A percentile compares a stretch with the other conserved stretches of the same genome.
phyloP scores from a whole-genome alignment of 1,140 invertebrate genomes.

The Drosophila sechellia region DNA sequence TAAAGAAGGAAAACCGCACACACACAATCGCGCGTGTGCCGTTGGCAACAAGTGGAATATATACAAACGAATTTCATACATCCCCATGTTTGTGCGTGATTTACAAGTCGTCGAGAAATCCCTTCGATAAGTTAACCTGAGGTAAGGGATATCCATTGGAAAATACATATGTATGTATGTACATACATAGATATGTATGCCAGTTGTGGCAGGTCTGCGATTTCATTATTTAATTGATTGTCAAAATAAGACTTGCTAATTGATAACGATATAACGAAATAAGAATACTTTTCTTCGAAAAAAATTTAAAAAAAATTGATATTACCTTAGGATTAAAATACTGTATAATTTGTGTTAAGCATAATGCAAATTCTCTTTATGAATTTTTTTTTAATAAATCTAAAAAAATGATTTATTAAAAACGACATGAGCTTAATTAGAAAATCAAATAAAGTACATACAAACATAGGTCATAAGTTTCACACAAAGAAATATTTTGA shows the following conservation, averaged over 20 bases:
- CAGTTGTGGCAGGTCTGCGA: background rate
- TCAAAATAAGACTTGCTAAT: background rate
- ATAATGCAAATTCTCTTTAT: no score
- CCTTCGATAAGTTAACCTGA: conserved; percentile 9
- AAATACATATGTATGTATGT: background rate
- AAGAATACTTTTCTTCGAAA: no score
- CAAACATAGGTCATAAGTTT: no score
- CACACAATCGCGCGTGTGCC: conserved; percentile 26
- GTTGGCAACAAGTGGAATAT: conserved; percentile 74
- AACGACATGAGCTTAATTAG: no score
- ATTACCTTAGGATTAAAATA: no score
- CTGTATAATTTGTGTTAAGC: no score
- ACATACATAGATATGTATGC: no score
- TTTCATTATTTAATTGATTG: background rate
- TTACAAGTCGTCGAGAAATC: conserved; percentile 26
- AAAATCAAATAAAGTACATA: no score
- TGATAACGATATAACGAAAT: background rate
- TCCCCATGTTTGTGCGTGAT: conserved; percentile 18
- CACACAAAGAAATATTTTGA: no score
- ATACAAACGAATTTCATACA: conserved; percentile 36
- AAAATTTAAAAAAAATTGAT: no score
- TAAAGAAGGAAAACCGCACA: conserved; percentile 16
- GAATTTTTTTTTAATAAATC: no score
- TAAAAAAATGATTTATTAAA: no score
- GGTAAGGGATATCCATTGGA: background rate